Base-by-base conservation (phyloP, 2,113 vertebrate genomes). In the Megaceryle maxima region DNA sequence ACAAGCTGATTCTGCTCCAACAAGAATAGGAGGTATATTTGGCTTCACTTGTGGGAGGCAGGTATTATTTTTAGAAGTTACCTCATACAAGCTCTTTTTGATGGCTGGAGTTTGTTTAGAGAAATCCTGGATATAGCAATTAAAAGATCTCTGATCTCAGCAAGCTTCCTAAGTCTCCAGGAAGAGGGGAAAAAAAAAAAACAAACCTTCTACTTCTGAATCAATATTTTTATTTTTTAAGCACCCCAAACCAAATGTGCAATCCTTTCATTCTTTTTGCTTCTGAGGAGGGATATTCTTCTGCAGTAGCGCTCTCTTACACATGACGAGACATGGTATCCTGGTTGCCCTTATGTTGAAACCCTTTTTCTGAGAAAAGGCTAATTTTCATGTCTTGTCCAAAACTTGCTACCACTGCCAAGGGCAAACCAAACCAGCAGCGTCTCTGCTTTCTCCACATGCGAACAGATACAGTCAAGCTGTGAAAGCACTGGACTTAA, bases 11-110 rank as follows among this genome's bases (percentile, higher is more conserved):
- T 92, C 74, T 88, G 90, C 83, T 92, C 64, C 79, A 93, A 3
- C 67, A 91, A 69, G 84, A 60, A 60, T 20, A 80, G 90, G 84
- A 91, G 73, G 86, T 93, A 87, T 97, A 95, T 95, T 92, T 97
- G 92, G 93, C 93, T 88, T 94, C 95, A 44, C 60, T 56, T 85
- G 94, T 88, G 92, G 94, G 96, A 96, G 92, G 92, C 75, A 88
- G 85, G 43, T 81, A 41, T 74, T 96, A 96, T 96, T 94, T 96
- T 94, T 97, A 95, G 92, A 90, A 93, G 79, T 93, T 85, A 92
- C 60, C 90, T 96, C 87, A 56, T 86, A 69, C 68, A 46, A 80
- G 87, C 76, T 83, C 83, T 67, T 92, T 96, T 93, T 95, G 93
- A 96, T 94, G 91, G 87, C 92, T 96, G 89, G 87, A 72, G 89